Evolutionary conservation across 1,140 invertebrate genomes (phyloP).

Genomic region (Drosophila obscura): DNA sequence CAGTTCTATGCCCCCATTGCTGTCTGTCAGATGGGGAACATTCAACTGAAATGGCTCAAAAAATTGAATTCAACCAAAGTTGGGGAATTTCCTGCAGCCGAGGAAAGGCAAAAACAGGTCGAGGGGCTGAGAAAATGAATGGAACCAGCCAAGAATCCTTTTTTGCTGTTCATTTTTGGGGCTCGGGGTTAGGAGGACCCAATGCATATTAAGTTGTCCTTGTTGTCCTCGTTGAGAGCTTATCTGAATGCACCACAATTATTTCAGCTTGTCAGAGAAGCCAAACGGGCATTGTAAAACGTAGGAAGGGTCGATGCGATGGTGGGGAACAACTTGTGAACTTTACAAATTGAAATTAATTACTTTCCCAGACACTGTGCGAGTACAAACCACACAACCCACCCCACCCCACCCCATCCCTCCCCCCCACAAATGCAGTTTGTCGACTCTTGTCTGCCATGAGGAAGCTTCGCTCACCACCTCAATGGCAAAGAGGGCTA

Average conservation of each 20-base stretch:
- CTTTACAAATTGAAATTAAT: slow-evolving; percentile 81
- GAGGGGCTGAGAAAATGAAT: slow-evolving; percentile 3
- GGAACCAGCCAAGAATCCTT: slow-evolving; percentile 6
- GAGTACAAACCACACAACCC: neutral
- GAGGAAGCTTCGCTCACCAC: no score
- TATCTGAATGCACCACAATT: slow-evolving; percentile 77
- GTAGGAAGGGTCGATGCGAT: neutral
- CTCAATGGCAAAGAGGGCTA: no score
- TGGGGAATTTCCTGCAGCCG: slow-evolving; percentile 13
- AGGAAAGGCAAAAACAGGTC: neutral
- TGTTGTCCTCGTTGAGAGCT: slow-evolving; percentile 52
- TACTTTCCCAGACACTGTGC: slow-evolving; percentile 45
- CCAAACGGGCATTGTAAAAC: neutral
- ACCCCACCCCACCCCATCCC: no score
- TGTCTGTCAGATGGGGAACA: slow-evolving; percentile 29
- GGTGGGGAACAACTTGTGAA: slow-evolving; percentile 62
- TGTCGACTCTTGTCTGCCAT: no score
- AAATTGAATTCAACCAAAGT: slow-evolving; percentile 60
- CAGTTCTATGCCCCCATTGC: neutral
- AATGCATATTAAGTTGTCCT: slow-evolving; percentile 74
- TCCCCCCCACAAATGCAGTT: no score
- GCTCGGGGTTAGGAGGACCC: neutral
- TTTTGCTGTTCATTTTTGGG: neutral
- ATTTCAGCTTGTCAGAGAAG: slow-evolving; percentile 70
- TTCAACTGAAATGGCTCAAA: slow-evolving; percentile 36